Conservation (phyloP, 2,797 vertebrate species). For the Phoxinus dragarum region DNA sequence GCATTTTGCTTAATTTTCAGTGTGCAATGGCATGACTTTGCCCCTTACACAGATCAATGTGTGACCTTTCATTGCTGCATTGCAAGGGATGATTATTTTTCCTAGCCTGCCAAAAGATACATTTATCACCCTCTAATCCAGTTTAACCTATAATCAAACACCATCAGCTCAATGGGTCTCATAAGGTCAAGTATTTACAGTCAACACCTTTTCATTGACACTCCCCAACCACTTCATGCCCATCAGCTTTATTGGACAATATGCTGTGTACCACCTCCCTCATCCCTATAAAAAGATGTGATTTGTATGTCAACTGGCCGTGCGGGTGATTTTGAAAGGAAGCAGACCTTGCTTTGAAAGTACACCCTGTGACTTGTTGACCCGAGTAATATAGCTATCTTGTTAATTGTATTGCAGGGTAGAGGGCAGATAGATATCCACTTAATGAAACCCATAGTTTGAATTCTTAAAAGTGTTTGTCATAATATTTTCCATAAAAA, state of each 20-base stretch:
- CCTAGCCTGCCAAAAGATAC: slow-evolving; percentile 12
- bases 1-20: neutral
- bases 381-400: slow-evolving; percentile 29
- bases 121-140: slow-evolving; percentile 1
- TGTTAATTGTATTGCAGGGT: slow-evolving; percentile 32
- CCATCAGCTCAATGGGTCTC: slow-evolving; percentile 47
- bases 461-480: neutral
- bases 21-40: slow-evolving; percentile 9
- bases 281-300: slow-evolving; percentile 27
- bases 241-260: slow-evolving; percentile 25
- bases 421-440: slow-evolving; percentile 42
- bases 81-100: slow-evolving; percentile 21
- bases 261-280: slow-evolving; percentile 6
- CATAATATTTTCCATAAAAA: neutral
- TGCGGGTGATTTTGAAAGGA: slow-evolving; percentile 44
- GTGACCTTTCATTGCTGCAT: slow-evolving; percentile 31
- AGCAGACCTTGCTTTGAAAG: slow-evolving; percentile 40
- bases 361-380: slow-evolving; percentile 27
- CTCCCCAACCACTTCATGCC: slow-evolving; percentile 45
- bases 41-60: neutral
- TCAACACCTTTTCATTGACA: slow-evolving; percentile 52
- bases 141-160: slow-evolving; percentile 14
- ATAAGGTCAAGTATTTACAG: slow-evolving; percentile 61
- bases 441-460: neutral
- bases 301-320: slow-evolving; percentile 16